phyloP scores from a whole-genome alignment of 2,113 vertebrate species.

The Pterocles orientalis region DNA sequence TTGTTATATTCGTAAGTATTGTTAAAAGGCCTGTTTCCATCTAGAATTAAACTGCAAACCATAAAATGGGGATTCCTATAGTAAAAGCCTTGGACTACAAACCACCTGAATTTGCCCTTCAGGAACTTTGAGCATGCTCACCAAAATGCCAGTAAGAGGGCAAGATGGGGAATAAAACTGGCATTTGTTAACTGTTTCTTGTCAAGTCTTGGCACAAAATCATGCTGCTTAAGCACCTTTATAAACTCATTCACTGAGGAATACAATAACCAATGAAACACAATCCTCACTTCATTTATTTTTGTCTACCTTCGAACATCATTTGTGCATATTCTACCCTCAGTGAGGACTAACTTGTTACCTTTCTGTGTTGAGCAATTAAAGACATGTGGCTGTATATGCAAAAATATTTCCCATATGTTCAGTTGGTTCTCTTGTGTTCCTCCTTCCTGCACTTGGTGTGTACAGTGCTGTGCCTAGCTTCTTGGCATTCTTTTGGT shows the following conservation, averaged over 20 bases:
- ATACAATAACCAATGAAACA: constrained; percentile 53
- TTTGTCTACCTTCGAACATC: constrained; percentile 76
- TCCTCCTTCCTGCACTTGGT: constrained; percentile 76
- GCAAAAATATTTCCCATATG: constrained; percentile 45
- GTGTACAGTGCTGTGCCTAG: constrained; percentile 83
- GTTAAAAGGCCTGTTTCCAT: constrained; percentile 36
- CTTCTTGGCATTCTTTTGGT: constrained; percentile 81
- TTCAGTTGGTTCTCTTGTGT: constrained; percentile 49
- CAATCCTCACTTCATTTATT: constrained; percentile 38
- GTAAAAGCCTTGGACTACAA: constrained; percentile 32
- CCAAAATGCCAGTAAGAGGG: constrained; percentile 69
- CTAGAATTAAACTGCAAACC: constrained; percentile 17
- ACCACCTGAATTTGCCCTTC: constrained; percentile 61
- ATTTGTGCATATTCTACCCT: constrained; percentile 90
- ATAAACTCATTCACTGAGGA: constrained; percentile 34
- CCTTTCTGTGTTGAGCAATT: constrained; percentile 71
- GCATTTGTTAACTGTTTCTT: constrained; percentile 74
- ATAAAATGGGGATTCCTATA: constrained; percentile 41
- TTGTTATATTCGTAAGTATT: constrained; percentile 34
- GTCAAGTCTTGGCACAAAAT: constrained; percentile 64
- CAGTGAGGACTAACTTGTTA: constrained; percentile 89
- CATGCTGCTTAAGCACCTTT: constrained; percentile 71
- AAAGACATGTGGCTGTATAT: constrained; percentile 72
- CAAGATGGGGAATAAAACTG: constrained; percentile 71
- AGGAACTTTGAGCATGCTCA: constrained; percentile 64